These are phyloP conservation scores for Pantelozetes paolii DNA, from an alignment of 2,888 invertebrate species.

Conservation along the genomic window DNA sequence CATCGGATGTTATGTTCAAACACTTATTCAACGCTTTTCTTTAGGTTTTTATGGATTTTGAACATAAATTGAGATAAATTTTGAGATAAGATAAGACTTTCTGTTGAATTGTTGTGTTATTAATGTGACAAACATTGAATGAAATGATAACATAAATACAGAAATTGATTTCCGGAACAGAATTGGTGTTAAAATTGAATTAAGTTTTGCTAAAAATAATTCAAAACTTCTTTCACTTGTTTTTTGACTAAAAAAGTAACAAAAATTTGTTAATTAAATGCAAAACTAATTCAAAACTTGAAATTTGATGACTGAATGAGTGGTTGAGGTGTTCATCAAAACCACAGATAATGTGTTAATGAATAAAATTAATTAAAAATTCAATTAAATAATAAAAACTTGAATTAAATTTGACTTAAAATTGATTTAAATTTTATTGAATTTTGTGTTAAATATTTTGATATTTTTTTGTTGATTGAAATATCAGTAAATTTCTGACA, in stretches of 20 bases:
- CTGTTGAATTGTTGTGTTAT: too few relatives aligned
- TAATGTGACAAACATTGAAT: too few relatives aligned
- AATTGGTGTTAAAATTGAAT: neutral
- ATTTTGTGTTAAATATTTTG: neutral
- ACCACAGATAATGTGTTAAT: constrained; percentile 17
- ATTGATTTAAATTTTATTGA: neutral
- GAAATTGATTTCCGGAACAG: neutral
- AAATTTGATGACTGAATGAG: neutral
- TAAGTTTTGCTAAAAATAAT: too few relatives aligned
- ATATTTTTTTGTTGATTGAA: neutral
- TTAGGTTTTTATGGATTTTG: too few relatives aligned
- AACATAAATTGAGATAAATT: neutral
- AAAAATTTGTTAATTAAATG: too few relatives aligned
- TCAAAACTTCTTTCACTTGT: too few relatives aligned
- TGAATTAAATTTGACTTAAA: too few relatives aligned
- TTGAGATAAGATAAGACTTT: neutral
- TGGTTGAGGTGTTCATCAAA: neutral
- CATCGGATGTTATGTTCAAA: too few relatives aligned
- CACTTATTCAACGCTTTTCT: too few relatives aligned
- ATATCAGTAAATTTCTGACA: neutral
- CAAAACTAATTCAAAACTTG: neutral
- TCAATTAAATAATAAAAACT: neutral
- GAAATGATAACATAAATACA: too few relatives aligned
- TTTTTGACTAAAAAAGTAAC: too few relatives aligned
- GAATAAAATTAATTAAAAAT: neutral